A percentile compares a stretch with the other conserved stretches of the same genome.
phyloP scores from a whole-genome alignment of 2,888 invertebrate genomes.

The Dysmachus trigonus region DNA sequence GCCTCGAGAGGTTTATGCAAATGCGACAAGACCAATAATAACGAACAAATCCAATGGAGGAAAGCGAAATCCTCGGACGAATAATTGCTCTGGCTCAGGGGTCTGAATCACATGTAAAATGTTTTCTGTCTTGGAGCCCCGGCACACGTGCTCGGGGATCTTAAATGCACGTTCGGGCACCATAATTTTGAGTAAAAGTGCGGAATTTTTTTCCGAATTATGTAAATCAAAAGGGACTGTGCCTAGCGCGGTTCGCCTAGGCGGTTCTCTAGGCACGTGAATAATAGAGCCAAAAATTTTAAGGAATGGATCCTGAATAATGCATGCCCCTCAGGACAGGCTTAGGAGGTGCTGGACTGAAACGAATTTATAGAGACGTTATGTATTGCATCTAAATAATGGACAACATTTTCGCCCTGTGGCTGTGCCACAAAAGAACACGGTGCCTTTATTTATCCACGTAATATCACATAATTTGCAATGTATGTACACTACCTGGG shows the following conservation, averaged over 20 bases:
- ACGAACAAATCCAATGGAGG: conserved; percentile 21
- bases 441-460: conserved; percentile 12
- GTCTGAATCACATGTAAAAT: conserved; percentile 27
- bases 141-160: conserved; percentile 8
- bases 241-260: conserved; percentile 5
- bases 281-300: conserved; percentile 26
- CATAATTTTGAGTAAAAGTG: conserved; percentile 27
- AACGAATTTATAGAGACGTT: conserved; percentile 11
- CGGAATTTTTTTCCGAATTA: conserved; percentile 32
- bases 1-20: conserved; percentile 14
- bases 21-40: conserved; percentile 38
- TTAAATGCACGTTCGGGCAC: conserved; percentile 2
- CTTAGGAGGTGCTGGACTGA: not conserved
- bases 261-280: conserved; percentile 12
- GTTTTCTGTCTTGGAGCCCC: not conserved
- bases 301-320: conserved; percentile 21
- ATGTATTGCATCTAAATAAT: conserved; percentile 36
- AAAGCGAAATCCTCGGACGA: conserved; percentile 24
- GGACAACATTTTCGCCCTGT: not conserved
- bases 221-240: conserved; percentile 33
- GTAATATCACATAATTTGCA: conserved; percentile 30
- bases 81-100: conserved; percentile 4
- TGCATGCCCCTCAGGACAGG: not conserved
- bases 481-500: not conserved
- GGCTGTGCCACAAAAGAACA: not conserved